Base-by-base conservation (phyloP, 2,888 invertebrate genomes). In the Ormyrus thymus region DNA sequence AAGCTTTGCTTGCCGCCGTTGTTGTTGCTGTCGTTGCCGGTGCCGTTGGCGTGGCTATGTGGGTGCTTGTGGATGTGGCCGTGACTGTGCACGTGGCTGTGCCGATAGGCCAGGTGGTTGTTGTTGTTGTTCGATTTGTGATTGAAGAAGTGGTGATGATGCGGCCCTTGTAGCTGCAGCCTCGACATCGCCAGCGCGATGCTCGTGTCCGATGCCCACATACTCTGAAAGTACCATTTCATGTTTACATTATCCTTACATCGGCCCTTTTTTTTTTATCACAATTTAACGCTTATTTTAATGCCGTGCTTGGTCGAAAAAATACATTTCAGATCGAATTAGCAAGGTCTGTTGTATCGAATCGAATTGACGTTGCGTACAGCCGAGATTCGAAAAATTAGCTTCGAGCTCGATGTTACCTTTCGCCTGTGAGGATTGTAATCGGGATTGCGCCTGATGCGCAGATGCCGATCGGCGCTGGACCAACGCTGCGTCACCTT, bases 371-470 rank as follows among this genome's bases (percentile, higher is more conserved):
- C 78, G 81, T n/a, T 11, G 9, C 13, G 43, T 58, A 7, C 43
- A 61, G 61, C 46, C 6, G 55, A 53, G 43, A 10, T 29, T 29
- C 4, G 29, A 53, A 9, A 29, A 43, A 64, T 0, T 7, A 11
- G 45, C 15, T 11, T 29, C 51, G 50, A 15, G 11, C 29, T 8
- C 6, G 29, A 59, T 59, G 29, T 29, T 59, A 90, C 89, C 88
- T 87, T 90, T 85, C 89, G 86, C 82, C 89, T 87, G 74, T 89
- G 91, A 29, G 94, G 94, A 76, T 94, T 92, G 84, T 95, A 94
- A 83, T 95, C 95, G 0, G 95, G 95, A 91, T 96, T 96, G 82
- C 96, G 92, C 77, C 96, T 93, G 79, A 97, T 94, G 59, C 97
- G 92, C 90, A 97, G 96, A 90, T 97, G 96, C 85, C 95, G 72